Conservation (phyloP, 1,140 invertebrate genomes). For the Diorhabda sublineata region DNA sequence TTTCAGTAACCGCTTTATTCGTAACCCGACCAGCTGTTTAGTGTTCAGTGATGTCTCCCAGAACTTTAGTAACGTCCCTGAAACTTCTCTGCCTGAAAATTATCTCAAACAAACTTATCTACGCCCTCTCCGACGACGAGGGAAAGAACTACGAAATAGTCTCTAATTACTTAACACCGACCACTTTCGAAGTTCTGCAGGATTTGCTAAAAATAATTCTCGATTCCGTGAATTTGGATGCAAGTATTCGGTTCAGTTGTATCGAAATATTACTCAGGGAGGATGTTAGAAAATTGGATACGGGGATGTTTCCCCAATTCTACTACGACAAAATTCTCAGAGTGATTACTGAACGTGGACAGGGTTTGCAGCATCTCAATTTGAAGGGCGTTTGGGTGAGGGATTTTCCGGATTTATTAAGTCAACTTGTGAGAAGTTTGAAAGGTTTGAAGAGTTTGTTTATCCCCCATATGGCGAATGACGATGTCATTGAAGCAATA, state of each 20-base stretch:
- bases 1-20: not conserved
- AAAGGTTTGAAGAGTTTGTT: slow-evolving; percentile 55
- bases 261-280: slow-evolving; percentile 58
- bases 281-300: slow-evolving; percentile 58
- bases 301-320: slow-evolving; percentile 60
- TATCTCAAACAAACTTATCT: slow-evolving; percentile 37
- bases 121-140: slow-evolving; percentile 40
- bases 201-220: slow-evolving; percentile 60
- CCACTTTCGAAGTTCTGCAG: slow-evolving; percentile 56
- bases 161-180: slow-evolving; percentile 32
- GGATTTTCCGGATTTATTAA: slow-evolving; percentile 59
- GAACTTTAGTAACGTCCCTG: slow-evolving; percentile 33
- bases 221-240: slow-evolving; percentile 59
- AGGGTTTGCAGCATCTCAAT: slow-evolving; percentile 54
- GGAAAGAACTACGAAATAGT: slow-evolving; percentile 33
- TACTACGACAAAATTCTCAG: slow-evolving; percentile 63
- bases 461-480: slow-evolving; percentile 65
- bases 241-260: slow-evolving; percentile 58
- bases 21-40: not conserved
- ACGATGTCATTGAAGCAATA: slow-evolving; percentile 59
- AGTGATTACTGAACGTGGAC: slow-evolving; percentile 40
- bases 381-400: slow-evolving; percentile 66
- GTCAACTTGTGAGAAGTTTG: slow-evolving; percentile 54
- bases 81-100: slow-evolving; percentile 33
- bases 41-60: slow-evolving; percentile 40